A percentile compares a stretch with the other conserved stretches of the same genome.
Evolutionary conservation across 1,140 invertebrate species (phyloP).

Genomic region (Hylyphantes graminicola): DNA sequence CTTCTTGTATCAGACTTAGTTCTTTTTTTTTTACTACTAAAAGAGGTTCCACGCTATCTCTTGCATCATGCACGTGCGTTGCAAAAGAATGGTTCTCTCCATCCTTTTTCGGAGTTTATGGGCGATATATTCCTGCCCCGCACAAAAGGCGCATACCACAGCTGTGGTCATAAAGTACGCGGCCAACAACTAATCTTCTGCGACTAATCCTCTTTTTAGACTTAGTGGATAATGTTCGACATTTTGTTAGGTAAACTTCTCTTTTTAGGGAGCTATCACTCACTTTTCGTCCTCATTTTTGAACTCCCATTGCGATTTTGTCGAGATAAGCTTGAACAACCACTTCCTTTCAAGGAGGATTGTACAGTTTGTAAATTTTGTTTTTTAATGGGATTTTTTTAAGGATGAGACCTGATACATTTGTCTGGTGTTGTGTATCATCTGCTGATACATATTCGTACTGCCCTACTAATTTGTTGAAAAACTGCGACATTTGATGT

Average conservation of each 20-base stretch:
- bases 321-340: too few relatives aligned
- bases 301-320: too few relatives aligned
- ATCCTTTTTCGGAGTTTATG: slow-evolving; percentile 24
- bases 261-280: background rate
- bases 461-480: too few relatives aligned
- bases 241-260: slow-evolving; percentile 13
- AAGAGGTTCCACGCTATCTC: slow-evolving; percentile 10
- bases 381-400: too few relatives aligned
- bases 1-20: background rate
- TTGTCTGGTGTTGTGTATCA: too few relatives aligned
- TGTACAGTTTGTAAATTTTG: too few relatives aligned
- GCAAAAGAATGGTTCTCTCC: slow-evolving; percentile 10
- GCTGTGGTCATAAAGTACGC: slow-evolving; percentile 41
- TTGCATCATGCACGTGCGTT: slow-evolving; percentile 23
- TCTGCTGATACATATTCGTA: too few relatives aligned
- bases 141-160: slow-evolving; percentile 25
- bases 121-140: background rate
- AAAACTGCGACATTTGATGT: too few relatives aligned
- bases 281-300: too few relatives aligned
- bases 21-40: background rate
- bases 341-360: too few relatives aligned
- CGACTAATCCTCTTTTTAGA: background rate
- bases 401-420: too few relatives aligned
- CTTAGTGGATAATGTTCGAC: background rate
- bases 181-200: slow-evolving; percentile 24